These are phyloP conservation scores for Hipparchia semele DNA, from an alignment of 2,888 invertebrate species.

Conservation along the genomic window DNA sequence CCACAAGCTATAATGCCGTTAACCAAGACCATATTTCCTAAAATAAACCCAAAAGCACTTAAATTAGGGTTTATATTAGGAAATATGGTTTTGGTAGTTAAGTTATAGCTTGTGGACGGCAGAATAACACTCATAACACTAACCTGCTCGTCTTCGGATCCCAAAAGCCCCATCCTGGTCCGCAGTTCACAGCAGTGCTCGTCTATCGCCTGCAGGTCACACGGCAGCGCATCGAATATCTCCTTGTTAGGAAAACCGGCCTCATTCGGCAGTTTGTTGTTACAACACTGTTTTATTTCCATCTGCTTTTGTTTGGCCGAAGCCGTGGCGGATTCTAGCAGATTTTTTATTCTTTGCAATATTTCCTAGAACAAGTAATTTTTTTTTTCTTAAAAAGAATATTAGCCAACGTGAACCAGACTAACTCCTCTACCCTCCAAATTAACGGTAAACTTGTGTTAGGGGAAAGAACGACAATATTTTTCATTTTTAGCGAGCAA, in stretches of 20 bases:
- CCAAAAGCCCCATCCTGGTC: conserved; percentile 86
- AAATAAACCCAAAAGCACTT: too few relatives aligned
- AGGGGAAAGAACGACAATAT: too few relatives aligned
- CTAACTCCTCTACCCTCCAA: too few relatives aligned
- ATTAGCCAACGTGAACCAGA: not conserved
- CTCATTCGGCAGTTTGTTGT: conserved; percentile 82
- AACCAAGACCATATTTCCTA: too few relatives aligned
- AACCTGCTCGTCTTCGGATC: conserved; percentile 80
- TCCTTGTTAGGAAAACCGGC: conserved; percentile 78
- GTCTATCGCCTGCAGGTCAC: conserved; percentile 78
- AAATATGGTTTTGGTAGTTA: too few relatives aligned
- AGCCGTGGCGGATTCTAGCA: conserved; percentile 55
- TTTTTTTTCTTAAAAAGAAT: too few relatives aligned
- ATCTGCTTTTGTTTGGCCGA: conserved; percentile 77
- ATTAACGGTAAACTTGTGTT: too few relatives aligned
- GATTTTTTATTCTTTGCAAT: conserved; percentile 61
- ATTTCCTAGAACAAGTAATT: conserved; percentile 51
- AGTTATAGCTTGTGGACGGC: too few relatives aligned
- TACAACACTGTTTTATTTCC: conserved; percentile 81
- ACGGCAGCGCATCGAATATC: conserved; percentile 81
- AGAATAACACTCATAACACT: not conserved
- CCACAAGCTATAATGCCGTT: too few relatives aligned
- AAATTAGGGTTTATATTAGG: too few relatives aligned
- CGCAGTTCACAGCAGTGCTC: conserved; percentile 79
- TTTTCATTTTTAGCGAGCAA: too few relatives aligned